Evolutionary conservation across 1,140 invertebrate species (phyloP).

Genomic region (Drosophila nikananu): DNA sequence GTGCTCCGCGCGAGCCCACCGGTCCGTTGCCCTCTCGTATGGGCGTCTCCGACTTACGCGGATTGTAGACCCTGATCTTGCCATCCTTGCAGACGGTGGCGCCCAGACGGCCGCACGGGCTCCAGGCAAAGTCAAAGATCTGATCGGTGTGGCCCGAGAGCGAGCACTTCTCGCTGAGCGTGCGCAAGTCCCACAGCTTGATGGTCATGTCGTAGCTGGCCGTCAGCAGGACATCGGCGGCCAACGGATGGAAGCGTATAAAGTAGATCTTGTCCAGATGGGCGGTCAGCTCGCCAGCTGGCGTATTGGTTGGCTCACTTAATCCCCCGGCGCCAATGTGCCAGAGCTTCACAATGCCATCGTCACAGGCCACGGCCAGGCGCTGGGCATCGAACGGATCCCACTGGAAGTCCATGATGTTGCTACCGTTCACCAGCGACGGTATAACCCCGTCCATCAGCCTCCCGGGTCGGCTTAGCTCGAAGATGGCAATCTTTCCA

Average conservation of each 20-base stretch:
- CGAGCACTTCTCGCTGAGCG: slow-evolving; percentile 85
- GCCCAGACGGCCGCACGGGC: slow-evolving; percentile 93
- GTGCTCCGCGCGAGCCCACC: slow-evolving; percentile 93
- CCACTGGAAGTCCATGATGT: slow-evolving; percentile 96
- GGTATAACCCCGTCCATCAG: slow-evolving; percentile 92
- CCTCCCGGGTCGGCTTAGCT: slow-evolving; percentile 91
- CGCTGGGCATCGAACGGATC: slow-evolving; percentile 94
- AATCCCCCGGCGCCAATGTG: slow-evolving; percentile 88
- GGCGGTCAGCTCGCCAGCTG: slow-evolving; percentile 89
- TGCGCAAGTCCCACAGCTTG: slow-evolving; percentile 92
- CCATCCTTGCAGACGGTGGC: slow-evolving; percentile 96
- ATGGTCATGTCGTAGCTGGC: slow-evolving; percentile 96
- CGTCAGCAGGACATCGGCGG: slow-evolving; percentile 93
- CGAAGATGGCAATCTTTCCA: slow-evolving; percentile 95
- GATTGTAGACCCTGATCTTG: slow-evolving; percentile 91
- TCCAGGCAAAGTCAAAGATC: slow-evolving; percentile 97
- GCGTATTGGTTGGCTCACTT: slow-evolving; percentile 87
- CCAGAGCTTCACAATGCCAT: slow-evolving; percentile 96
- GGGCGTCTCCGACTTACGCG: slow-evolving; percentile 89
- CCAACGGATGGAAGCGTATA: slow-evolving; percentile 95
- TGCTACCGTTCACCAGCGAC: slow-evolving; percentile 94
- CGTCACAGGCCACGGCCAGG: slow-evolving; percentile 95
- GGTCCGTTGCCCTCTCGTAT: slow-evolving; percentile 93
- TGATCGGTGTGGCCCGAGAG: slow-evolving; percentile 90
- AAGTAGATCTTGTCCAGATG: slow-evolving; percentile 97